Evolutionary conservation across 2,888 invertebrate genomes (phyloP).

Genomic region (Orthonychiurus folsomi): DNA sequence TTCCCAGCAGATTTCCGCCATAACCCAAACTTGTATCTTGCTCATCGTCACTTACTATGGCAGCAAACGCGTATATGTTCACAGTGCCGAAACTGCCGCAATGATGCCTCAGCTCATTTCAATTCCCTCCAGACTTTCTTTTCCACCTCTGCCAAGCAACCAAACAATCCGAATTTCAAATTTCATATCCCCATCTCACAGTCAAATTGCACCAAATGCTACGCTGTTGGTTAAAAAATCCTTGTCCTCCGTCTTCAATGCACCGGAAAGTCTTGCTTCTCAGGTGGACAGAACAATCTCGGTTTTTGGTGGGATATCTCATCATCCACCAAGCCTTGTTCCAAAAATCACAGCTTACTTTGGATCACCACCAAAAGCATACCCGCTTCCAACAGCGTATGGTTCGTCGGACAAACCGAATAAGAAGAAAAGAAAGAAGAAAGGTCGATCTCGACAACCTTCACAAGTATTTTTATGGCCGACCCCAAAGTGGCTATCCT

Average conservation of each 20-base stretch:
- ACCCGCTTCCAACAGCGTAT: too few species aligned
- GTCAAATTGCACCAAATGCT: background rate
- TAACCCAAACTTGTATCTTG: too few species aligned
- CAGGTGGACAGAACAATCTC: background rate
- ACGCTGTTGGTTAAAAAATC: background rate
- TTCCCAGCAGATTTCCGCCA: too few species aligned
- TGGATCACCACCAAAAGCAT: background rate
- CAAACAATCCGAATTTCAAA: too few species aligned
- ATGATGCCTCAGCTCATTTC: too few species aligned
- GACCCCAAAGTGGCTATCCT: background rate
- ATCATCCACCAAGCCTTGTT: background rate
- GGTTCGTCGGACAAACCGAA: background rate
- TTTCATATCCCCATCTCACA: background rate
- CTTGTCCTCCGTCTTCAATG: background rate
- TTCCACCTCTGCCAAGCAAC: too few species aligned
- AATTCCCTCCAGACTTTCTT: too few species aligned
- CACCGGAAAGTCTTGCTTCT: background rate
- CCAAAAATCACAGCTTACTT: background rate
- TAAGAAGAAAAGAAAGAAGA: background rate
- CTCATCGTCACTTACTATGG: too few species aligned
- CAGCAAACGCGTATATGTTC: too few species aligned
- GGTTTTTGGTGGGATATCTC: background rate
- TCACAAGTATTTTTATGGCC: background rate
- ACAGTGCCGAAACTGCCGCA: too few species aligned
- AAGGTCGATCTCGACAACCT: background rate